A percentile compares a stretch with the other conserved stretches of the same genome.
Evolutionary conservation across 2,888 invertebrate genomes (phyloP).

Genomic region (Pardosa pseudoannulata): DNA sequence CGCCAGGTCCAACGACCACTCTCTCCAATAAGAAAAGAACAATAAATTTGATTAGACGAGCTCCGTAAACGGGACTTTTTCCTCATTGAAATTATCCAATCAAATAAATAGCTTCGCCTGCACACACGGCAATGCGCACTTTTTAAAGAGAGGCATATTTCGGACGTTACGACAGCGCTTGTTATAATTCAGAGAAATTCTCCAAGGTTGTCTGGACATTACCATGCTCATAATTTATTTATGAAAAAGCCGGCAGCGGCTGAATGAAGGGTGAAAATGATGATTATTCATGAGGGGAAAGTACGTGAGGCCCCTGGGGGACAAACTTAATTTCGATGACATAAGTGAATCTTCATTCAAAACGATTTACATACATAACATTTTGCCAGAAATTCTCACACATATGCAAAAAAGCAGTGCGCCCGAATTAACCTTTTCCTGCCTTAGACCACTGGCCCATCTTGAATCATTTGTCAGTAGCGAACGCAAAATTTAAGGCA

Average conservation of each 20-base stretch:
- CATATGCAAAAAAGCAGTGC: too few species aligned
- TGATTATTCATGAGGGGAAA: conserved; percentile 3
- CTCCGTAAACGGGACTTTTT: neutral
- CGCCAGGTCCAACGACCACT: too few species aligned
- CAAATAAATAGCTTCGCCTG: neutral
- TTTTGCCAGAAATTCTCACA: too few species aligned
- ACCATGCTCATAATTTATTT: conserved; percentile 15
- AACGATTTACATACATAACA: too few species aligned
- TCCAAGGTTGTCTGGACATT: conserved; percentile 4
- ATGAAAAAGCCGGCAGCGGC: neutral
- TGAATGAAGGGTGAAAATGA: neutral
- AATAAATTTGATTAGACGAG: too few species aligned
- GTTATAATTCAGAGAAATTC: conserved; percentile 6
- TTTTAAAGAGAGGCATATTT: too few species aligned
- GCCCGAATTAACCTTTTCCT: too few species aligned
- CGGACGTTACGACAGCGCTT: neutral
- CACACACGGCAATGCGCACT: too few species aligned
- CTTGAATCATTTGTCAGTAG: too few species aligned
- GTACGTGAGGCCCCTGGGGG: neutral
- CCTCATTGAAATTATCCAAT: neutral
- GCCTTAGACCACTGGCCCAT: too few species aligned
- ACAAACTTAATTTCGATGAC: neutral
- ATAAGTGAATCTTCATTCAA: neutral
- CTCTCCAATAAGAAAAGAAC: too few species aligned
- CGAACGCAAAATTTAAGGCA: too few species aligned